These are phyloP conservation scores for Patagioenas fasciata DNA, from an alignment of 2,113 vertebrate genomes.

Conservation along the genomic window DNA sequence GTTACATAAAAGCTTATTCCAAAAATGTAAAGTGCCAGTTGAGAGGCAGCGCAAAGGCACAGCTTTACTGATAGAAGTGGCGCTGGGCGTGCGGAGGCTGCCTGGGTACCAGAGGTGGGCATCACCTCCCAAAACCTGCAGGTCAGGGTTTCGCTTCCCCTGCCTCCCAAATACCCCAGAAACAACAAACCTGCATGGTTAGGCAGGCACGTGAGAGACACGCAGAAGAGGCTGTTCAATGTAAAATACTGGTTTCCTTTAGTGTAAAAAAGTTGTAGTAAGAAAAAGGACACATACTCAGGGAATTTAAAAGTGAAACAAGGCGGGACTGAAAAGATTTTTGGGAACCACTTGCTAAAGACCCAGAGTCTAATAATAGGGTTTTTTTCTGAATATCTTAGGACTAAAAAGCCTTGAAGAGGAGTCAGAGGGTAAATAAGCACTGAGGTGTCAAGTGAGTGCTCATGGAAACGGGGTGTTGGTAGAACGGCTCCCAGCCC, in stretches of 20 bases:
- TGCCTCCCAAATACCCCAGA: not conserved
- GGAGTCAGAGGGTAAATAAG: not conserved
- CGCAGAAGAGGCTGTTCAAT: not conserved
- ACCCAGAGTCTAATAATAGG: not conserved
- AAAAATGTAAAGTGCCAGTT: not conserved
- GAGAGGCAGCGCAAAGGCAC: not conserved
- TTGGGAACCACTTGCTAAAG: not conserved
- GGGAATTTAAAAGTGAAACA: not conserved
- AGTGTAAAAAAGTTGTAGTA: not conserved
- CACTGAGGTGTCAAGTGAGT: not conserved
- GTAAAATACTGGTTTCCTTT: not conserved
- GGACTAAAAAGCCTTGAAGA: not conserved
- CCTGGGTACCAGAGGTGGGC: not conserved
- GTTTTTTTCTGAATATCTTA: not conserved
- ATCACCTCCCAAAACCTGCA: not conserved
- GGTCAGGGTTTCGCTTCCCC: not conserved
- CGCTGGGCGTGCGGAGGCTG: not conserved
- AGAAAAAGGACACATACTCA: not conserved
- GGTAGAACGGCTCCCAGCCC: not conserved
- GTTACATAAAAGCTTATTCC: not conserved
- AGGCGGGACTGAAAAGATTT: not conserved
- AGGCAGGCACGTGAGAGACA: not conserved
- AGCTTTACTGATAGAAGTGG: not conserved
- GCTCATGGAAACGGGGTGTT: accelerated
- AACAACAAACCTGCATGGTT: not conserved